A percentile compares a stretch with the other conserved stretches of the same genome.
Conservation (phyloP, 2,113 vertebrate genomes). For the Coracopsis vasa region DNA sequence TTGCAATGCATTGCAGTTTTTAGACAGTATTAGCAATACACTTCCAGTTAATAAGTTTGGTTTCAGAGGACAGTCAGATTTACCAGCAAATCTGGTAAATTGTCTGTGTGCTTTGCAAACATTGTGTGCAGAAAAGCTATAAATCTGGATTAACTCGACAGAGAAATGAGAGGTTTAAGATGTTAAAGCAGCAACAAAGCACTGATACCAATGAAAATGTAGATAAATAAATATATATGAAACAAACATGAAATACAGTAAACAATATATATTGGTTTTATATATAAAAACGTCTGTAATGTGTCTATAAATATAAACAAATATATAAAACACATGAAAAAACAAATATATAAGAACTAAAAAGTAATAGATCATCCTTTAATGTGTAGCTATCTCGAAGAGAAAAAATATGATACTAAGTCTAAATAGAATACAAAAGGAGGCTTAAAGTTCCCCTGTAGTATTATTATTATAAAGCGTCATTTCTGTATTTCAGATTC, state of each 20-base stretch:
- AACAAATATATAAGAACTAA: background rate
- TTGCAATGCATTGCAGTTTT: background rate
- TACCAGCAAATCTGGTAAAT: background rate
- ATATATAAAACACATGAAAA: background rate
- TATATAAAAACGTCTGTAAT: background rate
- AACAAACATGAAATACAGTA: background rate
- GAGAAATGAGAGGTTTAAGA: background rate
- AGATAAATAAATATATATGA: background rate
- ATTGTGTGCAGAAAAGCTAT: background rate
- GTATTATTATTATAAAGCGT: background rate
- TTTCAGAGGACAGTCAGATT: background rate
- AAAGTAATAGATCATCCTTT: background rate
- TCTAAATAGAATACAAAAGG: background rate
- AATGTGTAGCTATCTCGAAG: background rate
- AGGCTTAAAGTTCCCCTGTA: background rate
- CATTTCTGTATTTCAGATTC: background rate
- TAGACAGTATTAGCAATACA: background rate
- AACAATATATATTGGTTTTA: background rate
- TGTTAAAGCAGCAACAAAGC: background rate
- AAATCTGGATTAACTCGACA: background rate
- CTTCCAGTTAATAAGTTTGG: background rate
- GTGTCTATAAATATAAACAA: background rate
- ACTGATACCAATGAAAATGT: background rate
- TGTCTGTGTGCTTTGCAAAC: background rate
- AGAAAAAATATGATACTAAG: background rate